Conservation (phyloP, 1,140 invertebrate genomes). For the Aphaenogaster rudis region DNA sequence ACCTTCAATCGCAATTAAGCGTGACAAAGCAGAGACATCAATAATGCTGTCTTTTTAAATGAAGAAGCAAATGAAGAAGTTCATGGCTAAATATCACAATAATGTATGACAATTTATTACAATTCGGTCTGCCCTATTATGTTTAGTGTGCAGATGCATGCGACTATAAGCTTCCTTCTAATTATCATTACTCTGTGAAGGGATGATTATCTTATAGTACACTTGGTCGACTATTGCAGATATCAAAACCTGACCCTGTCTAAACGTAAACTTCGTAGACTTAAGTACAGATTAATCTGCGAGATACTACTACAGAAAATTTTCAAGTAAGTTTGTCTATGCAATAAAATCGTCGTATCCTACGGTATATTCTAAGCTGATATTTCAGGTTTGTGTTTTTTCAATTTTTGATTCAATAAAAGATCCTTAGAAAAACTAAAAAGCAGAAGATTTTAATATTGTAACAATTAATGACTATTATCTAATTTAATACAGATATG, state of each 20-base stretch:
- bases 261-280: background rate
- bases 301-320: background rate
- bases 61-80: background rate
- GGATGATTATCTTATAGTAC: slow-evolving; percentile 26
- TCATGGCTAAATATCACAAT: background rate
- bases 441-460: too few relatives aligned
- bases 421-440: background rate
- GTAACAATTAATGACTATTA: too few relatives aligned
- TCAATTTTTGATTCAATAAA: background rate
- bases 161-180: background rate
- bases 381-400: background rate
- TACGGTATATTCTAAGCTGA: background rate
- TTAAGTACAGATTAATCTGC: background rate
- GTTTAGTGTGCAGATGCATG: background rate
- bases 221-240: background rate
- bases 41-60: background rate
- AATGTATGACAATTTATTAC: background rate
- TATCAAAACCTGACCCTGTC: background rate
- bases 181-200: background rate
- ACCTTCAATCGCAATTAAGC: slow-evolving; percentile 3
- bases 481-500: too few relatives aligned
- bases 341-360: background rate
- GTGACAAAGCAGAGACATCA: background rate
- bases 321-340: background rate
- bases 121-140: background rate